Conservation (phyloP, 2,888 invertebrate genomes). For the Sarcophaga variegata region DNA sequence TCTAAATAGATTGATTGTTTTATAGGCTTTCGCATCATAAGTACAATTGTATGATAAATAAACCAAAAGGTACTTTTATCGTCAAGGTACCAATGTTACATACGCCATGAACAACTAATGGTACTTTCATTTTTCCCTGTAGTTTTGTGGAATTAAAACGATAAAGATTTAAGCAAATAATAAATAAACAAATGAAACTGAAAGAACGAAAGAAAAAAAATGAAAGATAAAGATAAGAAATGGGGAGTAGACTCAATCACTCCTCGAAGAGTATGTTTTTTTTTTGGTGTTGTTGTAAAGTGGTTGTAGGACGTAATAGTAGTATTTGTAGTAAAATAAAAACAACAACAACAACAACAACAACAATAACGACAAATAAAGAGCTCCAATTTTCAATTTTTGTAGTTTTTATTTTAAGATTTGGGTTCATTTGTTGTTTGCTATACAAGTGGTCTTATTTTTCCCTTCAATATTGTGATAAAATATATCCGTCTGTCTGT, state of each 20-base stretch:
- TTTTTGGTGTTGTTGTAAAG: not conserved
- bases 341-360: not conserved
- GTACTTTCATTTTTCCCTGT: not conserved
- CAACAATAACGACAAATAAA: not conserved
- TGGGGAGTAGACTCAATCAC: constrained; percentile 57
- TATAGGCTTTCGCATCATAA: no score
- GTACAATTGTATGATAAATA: no score
- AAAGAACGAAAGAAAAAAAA: constrained; percentile 62
- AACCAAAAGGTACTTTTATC: no score
- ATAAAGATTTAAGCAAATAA: constrained; percentile 71
- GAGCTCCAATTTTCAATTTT: constrained; percentile 50
- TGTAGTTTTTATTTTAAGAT: constrained; percentile 20
- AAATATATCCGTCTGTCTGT: constrained; percentile 28
- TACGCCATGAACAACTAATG: not conserved
- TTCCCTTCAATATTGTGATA: constrained; percentile 47
- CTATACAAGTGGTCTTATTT: constrained; percentile 48
- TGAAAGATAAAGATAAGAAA: constrained; percentile 63
- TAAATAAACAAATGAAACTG: constrained; percentile 69
- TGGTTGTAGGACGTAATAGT: constrained; percentile 47
- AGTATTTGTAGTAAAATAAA: constrained; percentile 32
- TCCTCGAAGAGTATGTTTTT: constrained; percentile 34
- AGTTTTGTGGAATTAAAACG: constrained; percentile 44
- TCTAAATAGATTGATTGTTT: no score
- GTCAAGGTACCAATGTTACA: not conserved
- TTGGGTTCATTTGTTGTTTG: constrained; percentile 39